These are phyloP conservation scores for Burhinus bistriatus DNA, from an alignment of 2,113 vertebrate genomes.

Conservation along the genomic window DNA sequence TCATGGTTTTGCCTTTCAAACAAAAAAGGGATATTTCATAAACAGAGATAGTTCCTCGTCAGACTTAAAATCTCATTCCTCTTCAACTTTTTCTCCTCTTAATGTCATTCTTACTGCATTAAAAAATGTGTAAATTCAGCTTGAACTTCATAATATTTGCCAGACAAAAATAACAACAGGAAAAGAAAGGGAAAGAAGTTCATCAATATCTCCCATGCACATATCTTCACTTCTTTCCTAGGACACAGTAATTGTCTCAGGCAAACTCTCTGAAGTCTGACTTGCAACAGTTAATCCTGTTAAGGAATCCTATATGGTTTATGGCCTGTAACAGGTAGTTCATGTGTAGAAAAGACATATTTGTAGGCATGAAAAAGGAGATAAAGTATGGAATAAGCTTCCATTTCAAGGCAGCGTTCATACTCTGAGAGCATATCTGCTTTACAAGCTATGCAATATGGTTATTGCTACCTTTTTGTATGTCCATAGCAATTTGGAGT, in stretches of 20 bases:
- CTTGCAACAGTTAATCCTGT: neutral
- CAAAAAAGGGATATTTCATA: neutral
- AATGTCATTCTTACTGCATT: neutral
- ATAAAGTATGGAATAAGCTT: neutral
- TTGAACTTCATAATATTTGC: neutral
- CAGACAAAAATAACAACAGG: neutral
- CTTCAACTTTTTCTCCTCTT: neutral
- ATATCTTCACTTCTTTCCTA: neutral
- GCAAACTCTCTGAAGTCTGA: neutral
- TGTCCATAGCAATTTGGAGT: neutral
- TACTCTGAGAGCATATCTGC: neutral
- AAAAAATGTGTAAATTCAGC: neutral
- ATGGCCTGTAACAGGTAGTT: neutral
- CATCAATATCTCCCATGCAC: neutral
- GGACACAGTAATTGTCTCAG: neutral
- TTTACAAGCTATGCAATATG: neutral
- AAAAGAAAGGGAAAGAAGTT: neutral
- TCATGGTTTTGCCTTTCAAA: neutral
- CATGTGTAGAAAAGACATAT: neutral
- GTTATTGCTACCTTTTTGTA: neutral
- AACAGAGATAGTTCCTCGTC: neutral
- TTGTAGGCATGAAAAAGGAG: neutral
- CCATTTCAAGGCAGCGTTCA: neutral
- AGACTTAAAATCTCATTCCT: neutral
- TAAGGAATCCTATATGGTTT: neutral